Conservation (phyloP, 2,797 vertebrate genomes). For the Hydrolagus colliei region DNA sequence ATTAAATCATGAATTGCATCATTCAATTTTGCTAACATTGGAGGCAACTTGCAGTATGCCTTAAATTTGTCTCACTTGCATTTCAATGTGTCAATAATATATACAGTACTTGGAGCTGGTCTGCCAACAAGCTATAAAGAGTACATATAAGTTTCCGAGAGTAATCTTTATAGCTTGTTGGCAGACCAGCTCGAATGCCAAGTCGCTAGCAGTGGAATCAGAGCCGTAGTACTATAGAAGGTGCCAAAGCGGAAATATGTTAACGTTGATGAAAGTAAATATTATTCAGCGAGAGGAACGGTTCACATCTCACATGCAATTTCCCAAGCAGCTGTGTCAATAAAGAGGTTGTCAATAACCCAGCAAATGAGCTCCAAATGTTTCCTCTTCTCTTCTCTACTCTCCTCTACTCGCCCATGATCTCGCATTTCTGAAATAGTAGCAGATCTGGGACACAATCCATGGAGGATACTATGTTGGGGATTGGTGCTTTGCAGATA, state of each 20-base stretch:
- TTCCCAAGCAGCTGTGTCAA: neutral
- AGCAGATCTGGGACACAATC: neutral
- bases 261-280: neutral
- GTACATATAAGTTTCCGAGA: neutral
- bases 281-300: neutral
- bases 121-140: neutral
- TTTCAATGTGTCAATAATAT: no score
- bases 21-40: no score
- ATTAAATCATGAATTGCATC: no score
- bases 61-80: no score
- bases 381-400: neutral
- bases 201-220: neutral
- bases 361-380: neutral
- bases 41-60: no score
- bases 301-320: neutral
- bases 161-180: neutral
- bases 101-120: neutral
- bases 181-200: neutral
- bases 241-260: neutral
- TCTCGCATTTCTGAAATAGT: neutral
- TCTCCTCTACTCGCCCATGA: neutral
- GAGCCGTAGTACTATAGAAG: neutral
- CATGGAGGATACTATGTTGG: neutral
- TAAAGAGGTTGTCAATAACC: conserved; percentile 1
- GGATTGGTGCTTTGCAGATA: neutral